Evolutionary conservation across 2,888 invertebrate species (phyloP).

Genomic region (Dicyrtoma fusca): DNA sequence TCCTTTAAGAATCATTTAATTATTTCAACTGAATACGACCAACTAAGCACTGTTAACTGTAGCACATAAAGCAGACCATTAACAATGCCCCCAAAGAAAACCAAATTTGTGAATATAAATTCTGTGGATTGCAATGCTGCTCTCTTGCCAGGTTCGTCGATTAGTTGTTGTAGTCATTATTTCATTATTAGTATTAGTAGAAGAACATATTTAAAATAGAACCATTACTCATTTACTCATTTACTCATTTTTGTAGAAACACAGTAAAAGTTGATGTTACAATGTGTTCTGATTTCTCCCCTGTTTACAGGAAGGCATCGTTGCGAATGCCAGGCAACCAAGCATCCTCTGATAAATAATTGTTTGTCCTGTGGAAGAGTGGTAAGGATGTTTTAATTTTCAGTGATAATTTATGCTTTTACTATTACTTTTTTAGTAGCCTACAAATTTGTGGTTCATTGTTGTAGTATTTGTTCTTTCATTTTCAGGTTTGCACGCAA

Average conservation of each 20-base stretch:
- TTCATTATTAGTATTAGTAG: background rate
- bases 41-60: too few species aligned
- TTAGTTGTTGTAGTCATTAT: background rate
- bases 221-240: conserved; percentile 31
- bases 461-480: too few species aligned
- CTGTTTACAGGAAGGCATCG: conserved; percentile 72
- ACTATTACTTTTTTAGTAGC: too few species aligned
- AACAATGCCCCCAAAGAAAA: conserved; percentile 59
- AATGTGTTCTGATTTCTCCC: too few species aligned
- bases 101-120: conserved; percentile 76
- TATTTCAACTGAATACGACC: too few species aligned
- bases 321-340: conserved; percentile 91
- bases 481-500: conserved; percentile 75
- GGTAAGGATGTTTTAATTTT: too few species aligned
- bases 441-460: too few species aligned
- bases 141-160: conserved; percentile 46
- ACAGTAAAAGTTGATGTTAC: too few species aligned
- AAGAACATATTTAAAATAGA: conserved; percentile 1
- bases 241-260: too few species aligned
- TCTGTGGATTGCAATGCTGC: conserved; percentile 69
- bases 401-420: too few species aligned
- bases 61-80: too few species aligned
- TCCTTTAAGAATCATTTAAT: too few species aligned
- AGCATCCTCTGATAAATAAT: conserved; percentile 88
- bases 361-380: conserved; percentile 92